Percentiles rank a stretch among this genome's conserved stretches.
These are phyloP conservation scores for Sacculina carcini DNA, from an alignment of 2,888 invertebrate species.

Conservation along the genomic window DNA sequence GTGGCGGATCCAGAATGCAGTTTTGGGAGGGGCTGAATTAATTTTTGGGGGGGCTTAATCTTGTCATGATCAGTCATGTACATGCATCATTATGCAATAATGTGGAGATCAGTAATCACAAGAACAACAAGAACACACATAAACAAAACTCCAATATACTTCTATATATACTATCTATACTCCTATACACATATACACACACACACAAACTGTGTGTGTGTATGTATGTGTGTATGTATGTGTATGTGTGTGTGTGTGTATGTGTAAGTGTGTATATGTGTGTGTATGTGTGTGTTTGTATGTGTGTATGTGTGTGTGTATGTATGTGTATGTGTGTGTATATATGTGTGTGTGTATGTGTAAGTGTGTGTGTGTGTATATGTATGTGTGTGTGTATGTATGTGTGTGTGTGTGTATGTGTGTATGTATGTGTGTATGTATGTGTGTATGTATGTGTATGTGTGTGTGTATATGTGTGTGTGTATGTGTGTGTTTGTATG, in stretches of 20 bases:
- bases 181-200: not conserved
- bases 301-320: no score
- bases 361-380: not conserved
- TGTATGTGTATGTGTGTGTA: not conserved
- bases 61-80: no score
- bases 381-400: not conserved
- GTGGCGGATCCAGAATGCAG: no score
- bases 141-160: slow-evolving; percentile 2
- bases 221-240: slow-evolving; percentile 3
- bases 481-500: no score
- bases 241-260: not conserved
- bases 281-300: no score
- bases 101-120: no score
- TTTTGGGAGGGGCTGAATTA: no score
- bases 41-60: no score
- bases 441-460: not conserved
- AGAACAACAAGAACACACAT: slow-evolving; percentile 15
- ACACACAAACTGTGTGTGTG: no score
- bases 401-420: not conserved
- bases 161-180: not conserved
- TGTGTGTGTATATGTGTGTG: not conserved
- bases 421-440: not conserved
- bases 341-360: not conserved
- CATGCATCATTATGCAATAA: no score
- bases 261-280: not conserved